Evolutionary conservation across 2,888 invertebrate species (phyloP).

Genomic region (Trachelus troglodyta): DNA sequence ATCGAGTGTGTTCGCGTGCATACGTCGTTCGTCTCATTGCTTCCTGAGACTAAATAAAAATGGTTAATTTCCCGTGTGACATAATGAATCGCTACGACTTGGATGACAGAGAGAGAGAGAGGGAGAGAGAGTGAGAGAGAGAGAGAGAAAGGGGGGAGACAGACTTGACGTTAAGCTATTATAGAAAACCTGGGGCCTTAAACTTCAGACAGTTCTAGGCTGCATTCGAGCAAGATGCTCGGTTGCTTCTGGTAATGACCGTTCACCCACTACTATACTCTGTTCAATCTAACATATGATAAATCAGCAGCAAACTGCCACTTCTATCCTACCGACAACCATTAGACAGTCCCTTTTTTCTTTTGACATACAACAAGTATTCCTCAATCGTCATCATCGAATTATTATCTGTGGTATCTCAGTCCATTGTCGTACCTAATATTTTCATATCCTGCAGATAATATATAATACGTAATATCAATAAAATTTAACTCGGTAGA

Average conservation of each 20-base stretch:
- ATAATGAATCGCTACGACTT: neutral
- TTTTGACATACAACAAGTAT: neutral
- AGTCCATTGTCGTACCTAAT: too few species aligned
- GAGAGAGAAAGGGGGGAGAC: neutral
- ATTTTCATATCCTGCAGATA: too few species aligned
- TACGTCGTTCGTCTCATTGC: neutral
- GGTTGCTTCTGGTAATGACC: slow-evolving; percentile 45
- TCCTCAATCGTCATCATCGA: neutral
- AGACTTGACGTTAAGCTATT: neutral
- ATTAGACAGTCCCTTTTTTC: neutral
- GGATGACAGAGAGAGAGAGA: neutral
- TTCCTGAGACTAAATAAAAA: neutral
- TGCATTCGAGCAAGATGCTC: slow-evolving; percentile 29
- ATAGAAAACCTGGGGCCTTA: neutral
- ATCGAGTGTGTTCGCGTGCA: neutral
- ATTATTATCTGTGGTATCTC: too few species aligned
- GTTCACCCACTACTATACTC: neutral
- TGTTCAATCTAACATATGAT: neutral
- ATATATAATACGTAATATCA: neutral
- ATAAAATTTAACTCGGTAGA: neutral
- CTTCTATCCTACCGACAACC: neutral
- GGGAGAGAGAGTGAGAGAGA: neutral
- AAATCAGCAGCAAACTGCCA: neutral
- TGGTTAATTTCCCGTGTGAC: neutral
- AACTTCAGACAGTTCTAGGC: slow-evolving; percentile 7